Evolutionary conservation across 2,888 invertebrate genomes (phyloP).

Genomic region (Scrobipalpa costella): DNA sequence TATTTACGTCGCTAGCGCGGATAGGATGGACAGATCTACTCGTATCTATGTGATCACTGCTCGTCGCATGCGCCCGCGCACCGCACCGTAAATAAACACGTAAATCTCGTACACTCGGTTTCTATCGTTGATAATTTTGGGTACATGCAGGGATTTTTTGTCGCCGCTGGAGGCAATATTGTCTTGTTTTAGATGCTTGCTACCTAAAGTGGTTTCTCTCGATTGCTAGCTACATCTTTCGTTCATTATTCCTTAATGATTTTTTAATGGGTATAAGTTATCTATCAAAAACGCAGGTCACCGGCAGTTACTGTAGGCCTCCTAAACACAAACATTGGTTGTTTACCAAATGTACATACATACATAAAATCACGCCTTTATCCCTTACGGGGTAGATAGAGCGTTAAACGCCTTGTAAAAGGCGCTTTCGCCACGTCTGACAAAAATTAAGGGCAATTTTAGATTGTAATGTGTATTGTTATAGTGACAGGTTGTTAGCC

Average conservation of each 20-base stretch:
- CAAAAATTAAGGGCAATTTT: too few relatives aligned
- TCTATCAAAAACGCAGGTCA: too few relatives aligned
- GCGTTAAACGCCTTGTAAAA: too few relatives aligned
- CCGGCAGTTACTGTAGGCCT: too few relatives aligned
- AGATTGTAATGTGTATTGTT: too few relatives aligned
- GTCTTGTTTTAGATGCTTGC: not conserved
- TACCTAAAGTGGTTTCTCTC: not conserved
- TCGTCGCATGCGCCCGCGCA: conserved; percentile 32
- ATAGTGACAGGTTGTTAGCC: too few relatives aligned
- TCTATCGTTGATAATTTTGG: not conserved
- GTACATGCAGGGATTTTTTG: not conserved
- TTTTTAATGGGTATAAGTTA: not conserved
- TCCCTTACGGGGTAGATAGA: too few relatives aligned
- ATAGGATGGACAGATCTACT: too few relatives aligned
- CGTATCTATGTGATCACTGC: conserved; percentile 29
- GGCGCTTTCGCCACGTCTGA: too few relatives aligned
- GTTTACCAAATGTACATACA: too few relatives aligned
- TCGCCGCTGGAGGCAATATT: not conserved
- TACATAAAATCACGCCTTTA: too few relatives aligned
- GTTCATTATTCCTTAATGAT: not conserved
- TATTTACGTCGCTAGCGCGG: conserved; percentile 48
- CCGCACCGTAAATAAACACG: conserved; percentile 40
- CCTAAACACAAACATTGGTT: too few relatives aligned
- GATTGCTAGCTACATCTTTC: not conserved
- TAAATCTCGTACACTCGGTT: conserved; percentile 21